These are phyloP conservation scores for Artibeus lituratus DNA, from an alignment of 2,797 vertebrate genomes.

Conservation along the genomic window DNA sequence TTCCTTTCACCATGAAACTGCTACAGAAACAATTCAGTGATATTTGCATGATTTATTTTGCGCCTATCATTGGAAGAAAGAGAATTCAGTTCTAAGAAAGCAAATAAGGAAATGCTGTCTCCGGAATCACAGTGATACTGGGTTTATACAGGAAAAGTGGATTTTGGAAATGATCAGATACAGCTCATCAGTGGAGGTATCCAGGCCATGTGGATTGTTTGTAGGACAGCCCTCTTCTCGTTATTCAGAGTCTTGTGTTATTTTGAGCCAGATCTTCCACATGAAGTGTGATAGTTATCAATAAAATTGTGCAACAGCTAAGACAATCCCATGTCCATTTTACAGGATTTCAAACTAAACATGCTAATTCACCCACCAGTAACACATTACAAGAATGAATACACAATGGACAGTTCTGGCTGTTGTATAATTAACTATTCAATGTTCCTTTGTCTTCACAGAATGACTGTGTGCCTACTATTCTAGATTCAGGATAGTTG, in stretches of 20 bases:
- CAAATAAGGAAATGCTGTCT: neutral
- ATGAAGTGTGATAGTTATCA: neutral
- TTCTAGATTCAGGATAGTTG: slow-evolving; percentile 34
- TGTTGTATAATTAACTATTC: slow-evolving; percentile 57
- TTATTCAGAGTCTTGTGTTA: neutral
- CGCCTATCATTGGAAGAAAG: neutral
- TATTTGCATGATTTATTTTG: slow-evolving; percentile 48
- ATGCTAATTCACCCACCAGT: neutral
- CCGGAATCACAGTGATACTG: neutral
- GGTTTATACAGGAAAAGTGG: slow-evolving; percentile 1
- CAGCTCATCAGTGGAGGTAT: neutral
- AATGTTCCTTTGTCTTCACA: slow-evolving; percentile 55
- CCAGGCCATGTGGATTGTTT: neutral
- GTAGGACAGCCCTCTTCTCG: neutral
- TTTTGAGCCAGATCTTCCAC: neutral
- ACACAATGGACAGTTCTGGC: slow-evolving; percentile 30
- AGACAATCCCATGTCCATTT: slow-evolving; percentile 46
- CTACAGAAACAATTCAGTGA: slow-evolving; percentile 41
- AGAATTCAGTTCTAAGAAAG: slow-evolving; percentile 50
- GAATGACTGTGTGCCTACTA: slow-evolving; percentile 32
- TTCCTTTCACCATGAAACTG: slow-evolving; percentile 44
- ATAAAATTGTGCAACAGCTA: slow-evolving; percentile 3
- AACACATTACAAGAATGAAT: slow-evolving; percentile 42
- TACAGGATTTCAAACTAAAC: slow-evolving; percentile 53
- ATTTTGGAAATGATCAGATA: neutral